Percentiles rank a stretch among this genome's conserved stretches.
These are phyloP conservation scores for Cataglyphis cursor DNA, from an alignment of 2,888 invertebrate species.

Conservation along the genomic window DNA sequence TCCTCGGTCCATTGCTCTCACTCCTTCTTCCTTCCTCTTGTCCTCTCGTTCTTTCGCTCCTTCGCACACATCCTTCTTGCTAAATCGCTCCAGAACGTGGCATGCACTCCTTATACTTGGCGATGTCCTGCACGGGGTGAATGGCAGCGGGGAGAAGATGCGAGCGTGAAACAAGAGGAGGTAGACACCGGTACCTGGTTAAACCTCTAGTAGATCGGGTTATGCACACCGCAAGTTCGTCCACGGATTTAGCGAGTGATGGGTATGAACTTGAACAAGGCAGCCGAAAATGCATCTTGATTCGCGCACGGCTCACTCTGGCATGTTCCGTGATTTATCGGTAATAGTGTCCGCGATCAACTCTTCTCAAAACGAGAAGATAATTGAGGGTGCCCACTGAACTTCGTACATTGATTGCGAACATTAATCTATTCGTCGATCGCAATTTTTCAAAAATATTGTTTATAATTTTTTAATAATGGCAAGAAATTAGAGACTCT, in stretches of 20 bases:
- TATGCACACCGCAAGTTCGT: constrained; percentile 77
- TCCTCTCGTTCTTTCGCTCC: constrained; percentile 40
- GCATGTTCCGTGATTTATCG: constrained; percentile 44
- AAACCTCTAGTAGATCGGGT: constrained; percentile 78
- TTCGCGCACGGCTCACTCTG: constrained; percentile 11
- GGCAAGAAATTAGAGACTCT: background rate
- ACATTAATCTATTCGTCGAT: constrained; percentile 10
- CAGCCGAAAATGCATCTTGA: constrained; percentile 26
- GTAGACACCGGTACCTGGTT: constrained; percentile 74
- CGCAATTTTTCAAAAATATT: constrained; percentile 9
- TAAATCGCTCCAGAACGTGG: constrained; percentile 68
- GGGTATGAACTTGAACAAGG: constrained; percentile 73
- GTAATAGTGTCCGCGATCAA: constrained; percentile 11
- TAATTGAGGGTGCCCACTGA: background rate
- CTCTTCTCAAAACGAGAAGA: constrained; percentile 28
- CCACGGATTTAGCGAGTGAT: constrained; percentile 75
- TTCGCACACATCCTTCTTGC: constrained; percentile 56
- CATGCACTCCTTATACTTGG: constrained; percentile 69
- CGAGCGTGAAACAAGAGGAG: constrained; percentile 56
- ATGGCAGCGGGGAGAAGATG: constrained; percentile 30
- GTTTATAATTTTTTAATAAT: background rate
- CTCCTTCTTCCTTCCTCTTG: constrained; percentile 45
- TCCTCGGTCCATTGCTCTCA: background rate
- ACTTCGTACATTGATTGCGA: background rate
- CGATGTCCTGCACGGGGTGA: constrained; percentile 65